Percentiles rank a stretch among this genome's conserved stretches.
Evolutionary conservation across 92 coral and sea anemone genomes (phyloP).

Genomic region (Blastomussa wellsi): DNA sequence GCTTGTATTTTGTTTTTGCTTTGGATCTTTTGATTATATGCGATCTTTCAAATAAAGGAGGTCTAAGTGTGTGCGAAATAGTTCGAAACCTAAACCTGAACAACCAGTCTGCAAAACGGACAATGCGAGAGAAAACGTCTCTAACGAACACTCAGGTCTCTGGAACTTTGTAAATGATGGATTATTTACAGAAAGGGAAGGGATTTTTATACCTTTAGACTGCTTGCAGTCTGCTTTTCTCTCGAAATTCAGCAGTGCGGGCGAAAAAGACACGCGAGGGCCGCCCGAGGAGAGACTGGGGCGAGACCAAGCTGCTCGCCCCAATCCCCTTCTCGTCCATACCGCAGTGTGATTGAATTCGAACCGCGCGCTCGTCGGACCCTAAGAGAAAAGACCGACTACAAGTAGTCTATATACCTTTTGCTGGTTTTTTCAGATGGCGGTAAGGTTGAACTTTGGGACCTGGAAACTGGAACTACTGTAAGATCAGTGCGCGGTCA

Average conservation of each 20-base stretch:
- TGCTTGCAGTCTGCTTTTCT: too few species aligned
- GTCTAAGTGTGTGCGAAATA: not conserved
- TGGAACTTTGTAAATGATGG: not conserved
- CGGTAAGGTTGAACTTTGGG: constrained; percentile 94
- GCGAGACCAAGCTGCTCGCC: too few species aligned
- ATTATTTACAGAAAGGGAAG: not conserved
- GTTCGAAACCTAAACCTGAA: not conserved
- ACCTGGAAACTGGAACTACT: constrained; percentile 77
- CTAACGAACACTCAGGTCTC: not conserved
- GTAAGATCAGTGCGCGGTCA: constrained; percentile 76
- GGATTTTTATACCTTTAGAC: not conserved
- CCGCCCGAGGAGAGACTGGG: too few species aligned
- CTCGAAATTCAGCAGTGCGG: too few species aligned
- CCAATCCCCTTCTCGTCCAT: too few species aligned
- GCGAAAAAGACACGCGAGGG: too few species aligned
- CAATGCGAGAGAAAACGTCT: too few species aligned
- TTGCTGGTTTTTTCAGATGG: constrained; percentile 62
- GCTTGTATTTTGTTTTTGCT: not conserved
- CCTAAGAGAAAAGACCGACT: too few species aligned
- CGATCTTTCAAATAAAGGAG: not conserved
- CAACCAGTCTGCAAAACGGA: not conserved
- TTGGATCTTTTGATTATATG: not conserved
- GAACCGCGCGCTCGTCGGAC: too few species aligned
- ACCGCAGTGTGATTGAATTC: too few species aligned
- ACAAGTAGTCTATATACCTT: too few species aligned